Evolutionary conservation across 2,888 invertebrate genomes (phyloP), one percentile per base, ranked within the genome.

Genomic region (Chalcis sispes): DNA sequence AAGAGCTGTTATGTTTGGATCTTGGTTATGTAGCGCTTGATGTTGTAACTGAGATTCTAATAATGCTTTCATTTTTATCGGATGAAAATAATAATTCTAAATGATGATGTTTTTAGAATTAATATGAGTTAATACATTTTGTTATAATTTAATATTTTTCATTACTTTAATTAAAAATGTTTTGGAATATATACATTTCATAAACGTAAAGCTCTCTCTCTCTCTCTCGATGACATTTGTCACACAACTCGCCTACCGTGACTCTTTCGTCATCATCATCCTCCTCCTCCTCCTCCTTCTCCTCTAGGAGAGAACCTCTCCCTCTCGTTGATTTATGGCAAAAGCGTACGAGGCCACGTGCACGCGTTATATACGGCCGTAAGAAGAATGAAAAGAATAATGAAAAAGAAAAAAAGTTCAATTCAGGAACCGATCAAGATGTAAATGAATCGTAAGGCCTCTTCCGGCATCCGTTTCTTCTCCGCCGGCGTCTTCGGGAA

Each of bases 401-500:
- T 5, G 4, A 36, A 20, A 20, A 27, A 15, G 5, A 56, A 36
- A 58, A 65, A 73, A 46, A 46, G 32, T 61, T 10, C 54, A 67
- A 61, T 74, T 74, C 67, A 69, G 59, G 46, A 76, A 67, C 72
- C 69, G 77, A 73, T 67, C 58, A 65, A 77, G 67, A 77, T 77
- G 77, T 73, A 73, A 77, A 72, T 77, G 72, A 73, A 70, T 73
- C 54, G 48, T 73, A 64, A 72, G 42, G 62, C 23, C 36, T 56
- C 62, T 76, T 76, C 76, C 76, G 76, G 67, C 72, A 62, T 46
- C 69, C 72, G 25, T 40, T 25, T 32, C 46, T 23, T 27, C 18
- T 62, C 56, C 10, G 48, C 20, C 25, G 5, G 3, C 8, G n/a
- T n/a, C n/a, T n/a, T n/a, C n/a, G n/a, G n/a, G n/a, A 20, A 46